Conservation (phyloP, 1,140 invertebrate genomes). For the Drosophila takahashii region DNA sequence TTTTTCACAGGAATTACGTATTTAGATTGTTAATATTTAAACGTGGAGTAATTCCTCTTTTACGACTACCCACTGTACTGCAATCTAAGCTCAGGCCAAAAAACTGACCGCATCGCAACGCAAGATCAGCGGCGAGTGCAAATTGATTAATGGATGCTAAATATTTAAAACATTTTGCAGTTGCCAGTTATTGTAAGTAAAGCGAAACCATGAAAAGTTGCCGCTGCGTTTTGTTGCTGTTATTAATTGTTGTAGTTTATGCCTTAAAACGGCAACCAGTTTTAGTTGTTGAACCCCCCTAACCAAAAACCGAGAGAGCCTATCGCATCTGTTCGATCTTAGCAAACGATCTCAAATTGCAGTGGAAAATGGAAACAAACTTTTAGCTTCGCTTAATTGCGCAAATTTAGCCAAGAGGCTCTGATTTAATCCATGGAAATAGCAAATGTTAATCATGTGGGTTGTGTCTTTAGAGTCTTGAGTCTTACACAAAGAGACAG, state of each 20-base stretch:
- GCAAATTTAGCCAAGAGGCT: constrained; percentile 68
- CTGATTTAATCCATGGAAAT: constrained; percentile 67
- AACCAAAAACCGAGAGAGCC: background rate
- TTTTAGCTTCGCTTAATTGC: constrained; percentile 70
- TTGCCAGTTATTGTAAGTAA: constrained; percentile 41
- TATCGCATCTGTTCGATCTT: constrained; percentile 54
- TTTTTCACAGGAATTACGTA: background rate
- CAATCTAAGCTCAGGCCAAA: constrained; percentile 20
- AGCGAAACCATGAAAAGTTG: constrained; percentile 62
- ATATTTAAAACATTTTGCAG: constrained; percentile 78
- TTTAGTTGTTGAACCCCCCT: constrained; percentile 18
- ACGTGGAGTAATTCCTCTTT: background rate
- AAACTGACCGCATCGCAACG: constrained; percentile 56
- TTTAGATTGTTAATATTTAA: too few species aligned
- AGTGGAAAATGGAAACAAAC: constrained; percentile 57
- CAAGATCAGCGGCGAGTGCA: constrained; percentile 51
- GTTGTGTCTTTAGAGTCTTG: constrained; percentile 45
- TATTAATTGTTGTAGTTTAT: constrained; percentile 64
- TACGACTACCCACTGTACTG: constrained; percentile 16
- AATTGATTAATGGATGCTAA: constrained; percentile 78
- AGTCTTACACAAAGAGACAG: constrained; percentile 18
- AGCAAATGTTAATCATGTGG: constrained; percentile 63
- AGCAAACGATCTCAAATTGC: constrained; percentile 56
- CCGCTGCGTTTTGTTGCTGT: constrained; percentile 42
- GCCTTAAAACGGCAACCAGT: constrained; percentile 59